Evolutionary conservation across 1,140 invertebrate species (phyloP), one percentile per base, ranked within the genome.

Genomic region (Heliconius congener): DNA sequence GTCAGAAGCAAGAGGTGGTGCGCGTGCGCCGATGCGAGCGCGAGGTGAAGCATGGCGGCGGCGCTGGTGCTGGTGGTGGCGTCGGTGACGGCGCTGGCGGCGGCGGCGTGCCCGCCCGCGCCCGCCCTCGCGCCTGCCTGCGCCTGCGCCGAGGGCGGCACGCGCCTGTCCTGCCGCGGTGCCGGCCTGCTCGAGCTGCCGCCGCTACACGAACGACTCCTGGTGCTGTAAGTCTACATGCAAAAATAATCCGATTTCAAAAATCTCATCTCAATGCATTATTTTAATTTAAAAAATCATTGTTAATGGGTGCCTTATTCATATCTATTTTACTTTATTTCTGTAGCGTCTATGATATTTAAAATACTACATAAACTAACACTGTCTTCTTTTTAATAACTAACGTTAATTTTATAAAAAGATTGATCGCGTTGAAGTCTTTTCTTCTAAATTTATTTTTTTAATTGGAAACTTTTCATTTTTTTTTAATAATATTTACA

Each of bases 131-230:
- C n/a, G n/a, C 55, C 81, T 71, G 83, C 83, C 74, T 89, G 89
- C 87, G 82, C 85, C 78, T 89, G 89, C 87, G 78, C 79, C 82
- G 88, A 88, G 80, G 86, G 81, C 57, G 87, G 88, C 82, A 74
- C 87, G 46, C 81, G 86, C 34, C 82, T 90, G 37, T 78, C 82
- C 37, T 91, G 89, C 79, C 88, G 89, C 66, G 83, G 79, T 34
- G 85, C 86, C 42, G 85, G 78, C 57, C 84, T 91, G 52, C 80
- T 76, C 37, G 78, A 73, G n/a, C 83, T 91, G 77, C 89, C 89
- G 74, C 86, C 87, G 78, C 82, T 91, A 73, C 82, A 86, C 80
- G 85, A 85, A 23, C 84, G 83, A 18, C 77, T 91, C 23, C 75
- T 88, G 1, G 81, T 73, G 13, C 79, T 91, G 89, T 91, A 71